These are phyloP conservation scores for Pristionchus entomophagus DNA, from an alignment of 2,888 invertebrate species.

Conservation along the genomic window DNA sequence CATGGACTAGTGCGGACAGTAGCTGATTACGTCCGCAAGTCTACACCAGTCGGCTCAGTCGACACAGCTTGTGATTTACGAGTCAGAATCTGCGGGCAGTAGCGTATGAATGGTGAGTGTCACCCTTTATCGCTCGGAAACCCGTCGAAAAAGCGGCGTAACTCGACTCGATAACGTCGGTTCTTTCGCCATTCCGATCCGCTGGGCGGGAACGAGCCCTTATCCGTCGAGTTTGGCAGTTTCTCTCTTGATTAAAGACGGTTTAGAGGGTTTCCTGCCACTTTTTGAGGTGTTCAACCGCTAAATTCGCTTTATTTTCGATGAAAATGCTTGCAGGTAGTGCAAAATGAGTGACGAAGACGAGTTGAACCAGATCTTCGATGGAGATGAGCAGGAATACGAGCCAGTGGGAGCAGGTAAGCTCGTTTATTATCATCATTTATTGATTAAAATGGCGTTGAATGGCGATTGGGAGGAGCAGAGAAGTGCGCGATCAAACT, in stretches of 20 bases:
- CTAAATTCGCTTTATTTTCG: neutral
- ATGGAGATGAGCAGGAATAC: neutral
- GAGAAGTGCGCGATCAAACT: too few species aligned
- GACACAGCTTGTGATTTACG: neutral
- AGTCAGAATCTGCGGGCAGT: neutral
- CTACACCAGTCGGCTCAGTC: neutral
- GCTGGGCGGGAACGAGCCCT: neutral
- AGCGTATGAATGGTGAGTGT: neutral
- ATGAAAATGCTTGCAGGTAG: neutral
- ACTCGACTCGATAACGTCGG: neutral
- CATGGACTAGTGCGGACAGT: neutral
- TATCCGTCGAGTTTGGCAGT: neutral
- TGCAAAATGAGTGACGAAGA: conserved; percentile 1
- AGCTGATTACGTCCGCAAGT: neutral
- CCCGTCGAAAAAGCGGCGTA: neutral
- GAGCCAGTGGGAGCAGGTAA: neutral
- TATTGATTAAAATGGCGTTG: too few species aligned
- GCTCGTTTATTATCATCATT: neutral
- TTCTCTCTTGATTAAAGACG: neutral
- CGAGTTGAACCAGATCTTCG: neutral
- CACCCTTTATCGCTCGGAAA: neutral
- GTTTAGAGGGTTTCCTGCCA: neutral
- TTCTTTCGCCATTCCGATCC: neutral
- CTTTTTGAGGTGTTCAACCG: neutral
- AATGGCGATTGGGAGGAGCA: too few species aligned